These are phyloP conservation scores for Ashinkailepas kermadecensis DNA, from an alignment of 2,888 invertebrate genomes.

Conservation along the genomic window DNA sequence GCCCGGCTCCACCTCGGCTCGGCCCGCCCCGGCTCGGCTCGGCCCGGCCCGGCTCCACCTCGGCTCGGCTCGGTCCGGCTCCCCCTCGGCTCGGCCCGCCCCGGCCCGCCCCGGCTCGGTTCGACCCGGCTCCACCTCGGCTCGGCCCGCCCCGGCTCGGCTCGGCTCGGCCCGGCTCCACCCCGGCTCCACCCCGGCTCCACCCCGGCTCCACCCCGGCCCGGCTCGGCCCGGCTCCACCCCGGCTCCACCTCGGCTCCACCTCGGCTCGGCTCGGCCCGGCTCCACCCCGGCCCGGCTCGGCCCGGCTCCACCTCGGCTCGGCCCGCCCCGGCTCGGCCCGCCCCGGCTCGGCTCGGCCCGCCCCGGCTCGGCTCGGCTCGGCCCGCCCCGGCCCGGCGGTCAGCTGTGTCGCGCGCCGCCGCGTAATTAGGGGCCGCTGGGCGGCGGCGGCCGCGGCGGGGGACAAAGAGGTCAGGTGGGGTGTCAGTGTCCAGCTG, in stretches of 20 bases:
- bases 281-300: not conserved
- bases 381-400: not conserved
- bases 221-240: not conserved
- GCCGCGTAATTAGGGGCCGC: not conserved
- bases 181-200: not conserved
- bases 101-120: too few relatives aligned
- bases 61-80: too few relatives aligned
- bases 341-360: not conserved
- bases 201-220: not conserved
- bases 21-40: too few relatives aligned
- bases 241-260: not conserved
- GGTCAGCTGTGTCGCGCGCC: conserved; percentile 11
- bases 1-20: too few relatives aligned
- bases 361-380: not conserved
- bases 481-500: conserved; percentile 1
- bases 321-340: not conserved
- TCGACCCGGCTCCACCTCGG: too few relatives aligned
- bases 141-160: too few relatives aligned
- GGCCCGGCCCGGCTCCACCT: too few relatives aligned
- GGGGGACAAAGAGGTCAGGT: conserved; percentile 18
- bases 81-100: too few relatives aligned
- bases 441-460: not conserved
- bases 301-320: not conserved
- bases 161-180: too few relatives aligned
- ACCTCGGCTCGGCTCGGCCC: not conserved